These are phyloP conservation scores for Ploceus nigricollis DNA, from an alignment of 2,113 vertebrate species.

Conservation along the genomic window DNA sequence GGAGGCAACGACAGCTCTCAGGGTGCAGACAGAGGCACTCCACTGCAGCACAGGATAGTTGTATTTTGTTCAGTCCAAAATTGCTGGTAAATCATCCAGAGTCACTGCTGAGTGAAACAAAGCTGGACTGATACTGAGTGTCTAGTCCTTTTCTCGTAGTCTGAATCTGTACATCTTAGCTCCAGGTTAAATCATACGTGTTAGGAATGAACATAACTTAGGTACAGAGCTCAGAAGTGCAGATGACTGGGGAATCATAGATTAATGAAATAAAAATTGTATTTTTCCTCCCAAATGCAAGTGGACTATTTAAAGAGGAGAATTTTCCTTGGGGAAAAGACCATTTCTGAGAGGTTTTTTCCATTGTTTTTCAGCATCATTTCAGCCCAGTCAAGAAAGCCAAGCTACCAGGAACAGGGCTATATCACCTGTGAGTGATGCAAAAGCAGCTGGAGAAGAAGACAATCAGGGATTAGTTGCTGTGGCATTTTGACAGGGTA, in stretches of 20 bases:
- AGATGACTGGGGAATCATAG: not conserved
- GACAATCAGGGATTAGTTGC: not conserved
- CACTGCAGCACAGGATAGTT: not conserved
- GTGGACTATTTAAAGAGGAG: not conserved
- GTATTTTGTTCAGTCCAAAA: not conserved
- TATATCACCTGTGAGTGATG: not conserved
- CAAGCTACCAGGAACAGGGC: not conserved
- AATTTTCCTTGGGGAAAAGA: not conserved
- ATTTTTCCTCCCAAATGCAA: not conserved
- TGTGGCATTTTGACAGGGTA: not conserved
- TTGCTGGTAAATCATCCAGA: not conserved
- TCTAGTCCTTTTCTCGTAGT: not conserved
- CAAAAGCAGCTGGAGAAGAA: not conserved
- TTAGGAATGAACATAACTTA: not conserved
- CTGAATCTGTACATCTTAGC: not conserved
- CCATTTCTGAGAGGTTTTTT: not conserved
- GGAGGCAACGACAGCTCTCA: not conserved
- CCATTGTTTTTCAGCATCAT: not conserved
- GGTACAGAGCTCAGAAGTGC: not conserved
- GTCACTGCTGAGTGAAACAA: not conserved
- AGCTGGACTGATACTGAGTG: not conserved
- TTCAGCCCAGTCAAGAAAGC: not conserved
- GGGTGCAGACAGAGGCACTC: accelerated
- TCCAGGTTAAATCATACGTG: not conserved
- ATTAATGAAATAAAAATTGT: not conserved